Percentiles rank a stretch among this genome's conserved stretches.
Conservation (phyloP, 2,113 vertebrate species). For the Boulengeromyrus knoepffleri region DNA sequence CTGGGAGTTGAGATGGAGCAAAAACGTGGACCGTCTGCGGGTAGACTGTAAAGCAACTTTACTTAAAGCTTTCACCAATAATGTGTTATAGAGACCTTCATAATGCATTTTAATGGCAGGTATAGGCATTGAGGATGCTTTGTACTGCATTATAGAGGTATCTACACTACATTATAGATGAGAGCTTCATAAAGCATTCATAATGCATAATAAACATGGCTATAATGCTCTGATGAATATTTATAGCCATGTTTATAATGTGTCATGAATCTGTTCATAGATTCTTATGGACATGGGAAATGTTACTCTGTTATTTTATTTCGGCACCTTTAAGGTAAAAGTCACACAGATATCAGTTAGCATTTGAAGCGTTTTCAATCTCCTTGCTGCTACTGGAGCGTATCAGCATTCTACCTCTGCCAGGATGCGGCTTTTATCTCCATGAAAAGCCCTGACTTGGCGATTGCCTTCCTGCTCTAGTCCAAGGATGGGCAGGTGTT, state of each 20-base stretch:
- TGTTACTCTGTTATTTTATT: neutral
- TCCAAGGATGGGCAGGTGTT: neutral
- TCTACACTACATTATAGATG: neutral
- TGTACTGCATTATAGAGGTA: neutral
- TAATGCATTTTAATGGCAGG: neutral
- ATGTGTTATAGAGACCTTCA: neutral
- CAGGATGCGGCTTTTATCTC: neutral
- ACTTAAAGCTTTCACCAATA: neutral
- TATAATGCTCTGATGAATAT: neutral
- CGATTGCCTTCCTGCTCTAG: neutral
- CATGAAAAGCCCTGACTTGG: neutral
- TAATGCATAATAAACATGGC: neutral
- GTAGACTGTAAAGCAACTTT: neutral
- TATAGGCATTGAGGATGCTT: neutral
- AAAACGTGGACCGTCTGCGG: neutral
- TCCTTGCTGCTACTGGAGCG: neutral
- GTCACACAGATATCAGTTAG: neutral
- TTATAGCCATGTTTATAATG: neutral
- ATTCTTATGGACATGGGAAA: neutral
- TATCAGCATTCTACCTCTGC: neutral
- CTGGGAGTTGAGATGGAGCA: neutral
- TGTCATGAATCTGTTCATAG: neutral
- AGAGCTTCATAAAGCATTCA: neutral
- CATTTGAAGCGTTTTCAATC: neutral
- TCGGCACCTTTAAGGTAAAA: neutral